These are phyloP conservation scores for Apotomis turbidana DNA, from an alignment of 2,888 invertebrate genomes.

Conservation along the genomic window DNA sequence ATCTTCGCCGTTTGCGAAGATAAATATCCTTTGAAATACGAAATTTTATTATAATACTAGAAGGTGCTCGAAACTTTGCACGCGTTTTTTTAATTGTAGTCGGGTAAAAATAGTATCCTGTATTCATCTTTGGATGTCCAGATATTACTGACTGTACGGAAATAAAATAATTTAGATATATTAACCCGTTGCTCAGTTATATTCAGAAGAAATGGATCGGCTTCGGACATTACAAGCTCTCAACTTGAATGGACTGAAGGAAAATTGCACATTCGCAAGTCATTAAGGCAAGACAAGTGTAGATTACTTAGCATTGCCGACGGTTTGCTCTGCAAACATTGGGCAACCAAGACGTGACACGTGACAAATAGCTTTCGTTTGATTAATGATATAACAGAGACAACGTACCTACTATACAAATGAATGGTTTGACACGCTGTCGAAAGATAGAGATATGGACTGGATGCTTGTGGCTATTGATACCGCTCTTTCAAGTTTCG, in stretches of 20 bases:
- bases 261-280: slow-evolving; percentile 11
- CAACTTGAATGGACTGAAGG: neutral
- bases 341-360: slow-evolving; percentile 4
- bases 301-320: slow-evolving; percentile 22
- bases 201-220: neutral
- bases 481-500: slow-evolving; percentile 16
- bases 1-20: neutral
- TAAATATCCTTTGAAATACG: no score
- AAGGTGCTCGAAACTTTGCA: no score
- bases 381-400: slow-evolving; percentile 29
- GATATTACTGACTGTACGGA: no score
- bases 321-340: slow-evolving; percentile 19
- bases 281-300: slow-evolving; percentile 20
- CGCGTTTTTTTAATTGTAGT: no score
- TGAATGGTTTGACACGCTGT: slow-evolving; percentile 25
- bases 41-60: no score
- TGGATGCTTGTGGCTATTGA: neutral
- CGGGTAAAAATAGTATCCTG: no score
- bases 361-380: slow-evolving; percentile 23
- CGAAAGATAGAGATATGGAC: neutral
- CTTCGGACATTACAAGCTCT: neutral
- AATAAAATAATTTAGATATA: no score
- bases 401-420: slow-evolving; percentile 6
- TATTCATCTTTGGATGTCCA: no score
- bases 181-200: no score